phyloP scores from a whole-genome alignment of 2,888 invertebrate genomes.

The Limenitis arthemis region DNA sequence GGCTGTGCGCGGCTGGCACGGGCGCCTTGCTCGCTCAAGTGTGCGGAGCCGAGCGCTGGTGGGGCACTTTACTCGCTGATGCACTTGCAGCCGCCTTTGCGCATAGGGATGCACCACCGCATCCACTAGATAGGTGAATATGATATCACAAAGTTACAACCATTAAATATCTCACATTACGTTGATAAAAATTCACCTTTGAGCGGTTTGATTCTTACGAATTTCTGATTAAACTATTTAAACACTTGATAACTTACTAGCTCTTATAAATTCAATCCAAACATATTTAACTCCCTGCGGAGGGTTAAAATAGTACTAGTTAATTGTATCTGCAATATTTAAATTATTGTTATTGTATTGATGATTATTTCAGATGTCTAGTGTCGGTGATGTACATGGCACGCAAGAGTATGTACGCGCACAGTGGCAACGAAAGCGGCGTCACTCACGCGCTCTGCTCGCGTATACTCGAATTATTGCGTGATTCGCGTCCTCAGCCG shows the following conservation, averaged over 20 bases:
- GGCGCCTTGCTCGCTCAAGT: constrained; percentile 85
- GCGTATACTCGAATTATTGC: constrained; percentile 50
- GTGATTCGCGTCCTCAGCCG: constrained; percentile 39
- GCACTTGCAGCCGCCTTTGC: constrained; percentile 85
- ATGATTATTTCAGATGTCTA: constrained; percentile 75
- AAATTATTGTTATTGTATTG: background rate
- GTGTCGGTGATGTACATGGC: constrained; percentile 90
- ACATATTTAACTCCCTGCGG: no score
- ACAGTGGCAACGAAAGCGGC: constrained; percentile 69
- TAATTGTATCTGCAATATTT: background rate
- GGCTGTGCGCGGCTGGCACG: constrained; percentile 83
- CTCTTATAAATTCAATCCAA: no score
- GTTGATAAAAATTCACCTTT: no score
- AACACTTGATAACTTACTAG: no score
- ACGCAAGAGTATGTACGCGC: constrained; percentile 78
- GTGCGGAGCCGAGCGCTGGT: constrained; percentile 85
- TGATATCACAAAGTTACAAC: no score
- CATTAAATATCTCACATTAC: no score
- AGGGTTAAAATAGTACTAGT: no score
- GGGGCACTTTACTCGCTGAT: constrained; percentile 92
- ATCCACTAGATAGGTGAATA: constrained; percentile 86
- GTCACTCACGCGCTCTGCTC: constrained; percentile 74
- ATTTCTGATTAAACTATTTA: no score
- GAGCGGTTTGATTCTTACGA: no score
- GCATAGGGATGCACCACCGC: constrained; percentile 82